Evolutionary conservation across 2,888 invertebrate genomes (phyloP).

Genomic region (Rosalia funebris): DNA sequence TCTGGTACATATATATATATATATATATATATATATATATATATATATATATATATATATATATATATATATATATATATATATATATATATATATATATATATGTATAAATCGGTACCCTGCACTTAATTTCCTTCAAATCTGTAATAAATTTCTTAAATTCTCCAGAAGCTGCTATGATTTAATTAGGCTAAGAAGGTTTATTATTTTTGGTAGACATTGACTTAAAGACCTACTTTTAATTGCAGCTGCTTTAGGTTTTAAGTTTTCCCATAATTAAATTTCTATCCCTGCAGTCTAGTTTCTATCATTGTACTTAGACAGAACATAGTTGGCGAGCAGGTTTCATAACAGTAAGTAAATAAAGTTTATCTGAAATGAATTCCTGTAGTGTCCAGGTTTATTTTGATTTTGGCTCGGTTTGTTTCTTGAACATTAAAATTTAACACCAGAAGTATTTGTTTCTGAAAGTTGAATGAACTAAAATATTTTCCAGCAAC

Average conservation of each 20-base stretch:
- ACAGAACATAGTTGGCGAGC: too few relatives aligned
- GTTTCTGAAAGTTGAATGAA: background rate
- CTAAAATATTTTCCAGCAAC: background rate
- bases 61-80: too few relatives aligned
- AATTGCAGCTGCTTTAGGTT: background rate
- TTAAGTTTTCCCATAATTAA: constrained; percentile 13
- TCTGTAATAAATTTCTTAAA: too few relatives aligned
- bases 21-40: too few relatives aligned
- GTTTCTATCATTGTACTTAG: background rate
- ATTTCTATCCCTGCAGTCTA: background rate
- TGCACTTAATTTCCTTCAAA: too few relatives aligned
- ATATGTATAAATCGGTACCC: too few relatives aligned
- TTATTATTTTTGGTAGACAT: constrained; percentile 11
- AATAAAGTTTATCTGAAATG: background rate
- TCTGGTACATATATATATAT: too few relatives aligned
- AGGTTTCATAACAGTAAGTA: background rate
- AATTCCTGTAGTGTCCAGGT: background rate
- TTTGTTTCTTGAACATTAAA: background rate
- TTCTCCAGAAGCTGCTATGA: too few relatives aligned
- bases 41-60: too few relatives aligned
- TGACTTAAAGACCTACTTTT: constrained; percentile 8
- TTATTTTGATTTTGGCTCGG: constrained; percentile 3
- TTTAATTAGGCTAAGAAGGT: constrained; percentile 20
- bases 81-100: too few relatives aligned
- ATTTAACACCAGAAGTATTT: background rate